These are phyloP conservation scores for Solen grandis DNA, from an alignment of 1,140 invertebrate genomes.

Conservation along the genomic window DNA sequence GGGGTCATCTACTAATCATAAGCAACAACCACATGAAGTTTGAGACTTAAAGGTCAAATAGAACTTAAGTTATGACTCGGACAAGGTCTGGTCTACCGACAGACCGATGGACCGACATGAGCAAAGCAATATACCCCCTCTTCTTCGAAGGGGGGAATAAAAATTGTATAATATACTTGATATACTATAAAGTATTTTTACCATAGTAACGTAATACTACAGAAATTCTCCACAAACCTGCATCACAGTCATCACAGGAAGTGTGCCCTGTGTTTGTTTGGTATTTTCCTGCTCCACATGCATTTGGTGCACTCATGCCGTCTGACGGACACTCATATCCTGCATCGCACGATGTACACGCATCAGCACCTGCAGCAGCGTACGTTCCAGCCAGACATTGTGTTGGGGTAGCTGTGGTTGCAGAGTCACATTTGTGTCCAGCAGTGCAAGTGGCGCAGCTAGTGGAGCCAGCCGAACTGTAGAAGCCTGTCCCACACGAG, in stretches of 20 bases:
- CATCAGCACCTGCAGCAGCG: conserved; percentile 58
- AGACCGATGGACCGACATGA: no score
- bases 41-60: no score
- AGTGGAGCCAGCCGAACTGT: conserved; percentile 63
- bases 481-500: conserved; percentile 65
- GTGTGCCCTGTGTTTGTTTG: conserved; percentile 69
- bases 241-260: conserved; percentile 65
- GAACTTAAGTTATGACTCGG: no score
- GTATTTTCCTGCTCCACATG: conserved; percentile 69
- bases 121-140: no score
- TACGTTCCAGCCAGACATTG: conserved; percentile 70
- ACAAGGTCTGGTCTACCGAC: no score
- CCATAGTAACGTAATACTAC: no score
- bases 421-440: conserved; percentile 64
- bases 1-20: no score
- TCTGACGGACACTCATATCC: conserved; percentile 67
- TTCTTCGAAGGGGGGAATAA: no score
- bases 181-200: no score
- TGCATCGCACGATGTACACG: conserved; percentile 65
- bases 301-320: conserved; percentile 62
- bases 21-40: no score
- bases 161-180: no score
- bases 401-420: conserved; percentile 56
- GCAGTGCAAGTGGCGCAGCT: conserved; percentile 70
- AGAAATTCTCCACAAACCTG: no score